Evolutionary conservation across 2,113 vertebrate species (phyloP), one percentile per base, ranked within the genome.

Genomic region (Tragelaphus strepsiceros): DNA sequence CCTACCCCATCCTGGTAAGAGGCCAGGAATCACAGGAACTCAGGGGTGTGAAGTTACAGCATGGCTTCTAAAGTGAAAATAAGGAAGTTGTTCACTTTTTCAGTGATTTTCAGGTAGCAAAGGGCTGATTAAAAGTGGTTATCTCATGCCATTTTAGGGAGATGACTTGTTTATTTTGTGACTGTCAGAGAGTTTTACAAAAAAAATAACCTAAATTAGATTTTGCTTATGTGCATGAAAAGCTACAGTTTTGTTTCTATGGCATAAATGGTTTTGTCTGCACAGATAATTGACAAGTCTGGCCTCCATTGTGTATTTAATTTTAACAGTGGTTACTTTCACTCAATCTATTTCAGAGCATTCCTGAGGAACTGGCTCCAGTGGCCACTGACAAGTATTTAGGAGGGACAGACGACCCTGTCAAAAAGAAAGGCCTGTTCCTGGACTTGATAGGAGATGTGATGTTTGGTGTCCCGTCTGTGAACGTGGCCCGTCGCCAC

Each of bases 341-440:
- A 46, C 43, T 93, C 56, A 43, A 19, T 81, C 22, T 59, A 22
- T 96, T 97, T 54, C 90, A 98, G 98, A 11, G 2, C 0, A 28
- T 98, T 51, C 13, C 95, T 56, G n/a, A 98, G 26, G 39, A 97
- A 7, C 54, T 98, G 46, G 11, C 19, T 46, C 12, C 90, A 0
- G 17, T 43, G 35, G 82, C 80, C 14, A 3, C 2, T 9, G 91
- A 98, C 59, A 91, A 96, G 32, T 98, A 98, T 80, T 96, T 98
- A 30, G 96, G 96, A 87, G 78, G 83, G n/a, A 96, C 87, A 22
- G 43, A 97, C 0, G 96, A 98, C 43, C 97, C 51, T 32, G 49
- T 22, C 24, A 90, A 83, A 96, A 97, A 95, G 88, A 97, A 98
- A 95, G 94, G 97, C 13, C 61, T 19, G 21, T 90, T 98, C 19